A percentile compares a stretch with the other conserved stretches of the same genome.
Conservation (phyloP, 2,113 vertebrate genomes). For the Otus sunia region DNA sequence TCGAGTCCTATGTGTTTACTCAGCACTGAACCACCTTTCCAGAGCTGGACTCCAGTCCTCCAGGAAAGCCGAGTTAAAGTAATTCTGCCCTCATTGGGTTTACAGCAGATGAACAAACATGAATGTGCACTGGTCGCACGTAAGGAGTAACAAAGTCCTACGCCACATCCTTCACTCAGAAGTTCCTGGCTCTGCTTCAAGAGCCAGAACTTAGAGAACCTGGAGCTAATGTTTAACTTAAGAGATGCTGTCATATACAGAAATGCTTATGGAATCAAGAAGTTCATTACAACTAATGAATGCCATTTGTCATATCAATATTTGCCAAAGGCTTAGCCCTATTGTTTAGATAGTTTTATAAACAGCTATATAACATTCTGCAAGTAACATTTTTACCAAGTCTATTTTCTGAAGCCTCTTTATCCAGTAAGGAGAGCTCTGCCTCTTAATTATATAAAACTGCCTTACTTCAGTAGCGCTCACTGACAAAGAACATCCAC, state of each 20-base stretch:
- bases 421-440: not conserved
- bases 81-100: not conserved
- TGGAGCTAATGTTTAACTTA: not conserved
- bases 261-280: not conserved
- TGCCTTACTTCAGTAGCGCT: not conserved
- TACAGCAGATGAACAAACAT: not conserved
- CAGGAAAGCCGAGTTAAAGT: not conserved
- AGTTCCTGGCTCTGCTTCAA: not conserved
- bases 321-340: slow-evolving; percentile 3
- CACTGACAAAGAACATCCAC: not conserved
- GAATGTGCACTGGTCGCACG: fast-evolving
- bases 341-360: not conserved
- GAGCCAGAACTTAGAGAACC: not conserved
- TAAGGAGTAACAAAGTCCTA: not conserved
- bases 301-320: not conserved
- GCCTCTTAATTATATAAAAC: not conserved
- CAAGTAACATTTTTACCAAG: not conserved
- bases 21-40: not conserved
- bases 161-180: not conserved
- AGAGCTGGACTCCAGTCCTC: not conserved
- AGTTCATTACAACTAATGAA: not conserved
- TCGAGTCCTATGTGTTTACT: not conserved
- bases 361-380: not conserved
- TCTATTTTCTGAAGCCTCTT: not conserved
- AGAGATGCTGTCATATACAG: fast-evolving